Percentiles rank a stretch among this genome's conserved stretches.
These are phyloP conservation scores for Sepioteuthis lessoniana DNA, from an alignment of 2,888 invertebrate genomes.

Conservation along the genomic window DNA sequence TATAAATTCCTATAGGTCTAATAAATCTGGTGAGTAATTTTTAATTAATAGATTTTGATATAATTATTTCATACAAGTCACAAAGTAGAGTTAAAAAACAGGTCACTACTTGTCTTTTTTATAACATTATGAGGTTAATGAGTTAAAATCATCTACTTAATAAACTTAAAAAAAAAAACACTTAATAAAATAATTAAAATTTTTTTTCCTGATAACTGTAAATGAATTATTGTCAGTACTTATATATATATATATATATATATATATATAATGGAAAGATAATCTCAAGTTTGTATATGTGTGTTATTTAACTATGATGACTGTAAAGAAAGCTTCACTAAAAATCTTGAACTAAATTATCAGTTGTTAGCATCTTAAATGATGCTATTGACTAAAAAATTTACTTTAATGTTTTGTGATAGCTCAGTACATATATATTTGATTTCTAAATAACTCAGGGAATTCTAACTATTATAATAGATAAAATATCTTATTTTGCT, in stretches of 20 bases:
- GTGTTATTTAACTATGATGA: neutral
- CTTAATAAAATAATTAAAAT: no score
- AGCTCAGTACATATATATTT: neutral
- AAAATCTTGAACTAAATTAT: neutral
- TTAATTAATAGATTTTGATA: neutral
- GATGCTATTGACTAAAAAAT: neutral
- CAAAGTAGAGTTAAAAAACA: neutral
- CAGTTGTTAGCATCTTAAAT: no score
- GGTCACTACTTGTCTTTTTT: neutral
- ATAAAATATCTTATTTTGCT: neutral
- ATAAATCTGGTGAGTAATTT: slow-evolving; percentile 20
- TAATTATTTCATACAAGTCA: neutral
- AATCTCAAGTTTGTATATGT: neutral
- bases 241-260: no score
- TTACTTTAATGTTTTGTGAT: no score
- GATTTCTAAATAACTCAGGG: no score
- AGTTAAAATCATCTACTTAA: no score
- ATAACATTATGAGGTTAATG: neutral
- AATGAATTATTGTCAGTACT: no score
- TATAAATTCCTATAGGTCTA: neutral
- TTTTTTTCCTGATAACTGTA: no score
- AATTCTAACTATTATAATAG: no score
- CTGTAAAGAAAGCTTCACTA: neutral
- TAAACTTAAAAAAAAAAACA: no score
- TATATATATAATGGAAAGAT: neutral